Base-by-base conservation (phyloP, 37 sponge, comb jelly and placozoan genomes). In the Cliona cf. orientalis region DNA sequence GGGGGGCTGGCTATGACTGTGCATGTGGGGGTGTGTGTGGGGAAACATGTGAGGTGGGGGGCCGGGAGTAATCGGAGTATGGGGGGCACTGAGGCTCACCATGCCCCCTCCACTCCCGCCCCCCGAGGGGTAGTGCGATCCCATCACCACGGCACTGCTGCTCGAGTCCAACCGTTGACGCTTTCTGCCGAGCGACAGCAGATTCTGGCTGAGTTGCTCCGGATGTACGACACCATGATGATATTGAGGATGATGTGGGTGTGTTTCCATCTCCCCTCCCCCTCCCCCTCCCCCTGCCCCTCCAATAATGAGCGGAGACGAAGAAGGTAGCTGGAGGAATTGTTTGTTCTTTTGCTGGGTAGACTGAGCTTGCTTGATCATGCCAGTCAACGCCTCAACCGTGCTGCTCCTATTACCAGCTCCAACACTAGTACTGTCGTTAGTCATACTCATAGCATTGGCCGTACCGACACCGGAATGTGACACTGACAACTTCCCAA, bases 1-100 rank as follows among this genome's bases (percentile, higher is more conserved):
- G 35, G 75, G 66, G 40, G 76, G 61, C 37, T 75, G 76, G 42
- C 76, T 75, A 61, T 35, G 29, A 11, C 32, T 22, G 32, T 45
- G 39, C 6, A 5, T 6, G 37, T 5, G 68, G 68, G 14, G 31
- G 68, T 31, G 68, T 14, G 64, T n/a, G 28, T 19, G 29, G 39
- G 68, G 39, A 9, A 17, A 11, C 11, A 11, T 49, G 55, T 11
- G 63, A 61, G 5, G 22, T 6, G 5, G 49, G 46, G 3, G 12
- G 49, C 72, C 44, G 46, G 72, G 41, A 45, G 68, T 17, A 67
- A 21, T 19, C 12, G 68, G 68, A 9, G 68, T 67, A 40, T 67
- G 31, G 68, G 68, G 68, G 36, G 68, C 25, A 29, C 36, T 3
- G 37, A 3, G 66, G 12, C 34, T 37, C 3, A 37, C 37, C 66